Conservation (phyloP, 2,113 vertebrate species). For the Oryzias woworae region DNA sequence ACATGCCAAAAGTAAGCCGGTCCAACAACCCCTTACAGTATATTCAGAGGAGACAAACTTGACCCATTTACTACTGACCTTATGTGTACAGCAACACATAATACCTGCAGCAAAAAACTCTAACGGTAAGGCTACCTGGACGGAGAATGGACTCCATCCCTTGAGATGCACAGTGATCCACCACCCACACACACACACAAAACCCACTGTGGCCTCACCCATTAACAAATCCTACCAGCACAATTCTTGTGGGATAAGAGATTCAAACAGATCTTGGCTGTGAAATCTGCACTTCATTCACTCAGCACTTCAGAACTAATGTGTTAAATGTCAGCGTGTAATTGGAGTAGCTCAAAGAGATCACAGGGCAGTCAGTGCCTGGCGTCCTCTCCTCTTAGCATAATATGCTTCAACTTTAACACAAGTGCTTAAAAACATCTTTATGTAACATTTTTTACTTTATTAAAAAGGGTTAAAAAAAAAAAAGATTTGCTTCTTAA, state of each 20-base stretch:
- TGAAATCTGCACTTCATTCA: slow-evolving; percentile 35
- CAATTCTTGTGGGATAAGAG: slow-evolving; percentile 32
- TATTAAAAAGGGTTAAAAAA: no score
- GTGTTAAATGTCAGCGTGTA: slow-evolving; percentile 53
- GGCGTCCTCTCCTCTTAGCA: no score
- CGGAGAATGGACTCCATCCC: slow-evolving; percentile 44
- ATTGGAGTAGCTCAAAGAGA: slow-evolving; percentile 33
- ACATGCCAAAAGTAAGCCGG: no score
- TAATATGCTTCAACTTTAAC: no score
- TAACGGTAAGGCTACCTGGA: slow-evolving; percentile 9
- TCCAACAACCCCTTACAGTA: slow-evolving; percentile 12
- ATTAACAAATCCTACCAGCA: slow-evolving; percentile 41
- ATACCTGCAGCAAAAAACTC: slow-evolving; percentile 16
- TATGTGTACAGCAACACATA: slow-evolving; percentile 22
- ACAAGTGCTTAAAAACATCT: no score
- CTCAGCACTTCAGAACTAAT: slow-evolving; percentile 34
- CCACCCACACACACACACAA: slow-evolving; percentile 10
- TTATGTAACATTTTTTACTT: no score
- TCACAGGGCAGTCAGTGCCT: slow-evolving; percentile 12
- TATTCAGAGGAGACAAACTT: slow-evolving; percentile 11
- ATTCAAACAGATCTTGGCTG: slow-evolving; percentile 32
- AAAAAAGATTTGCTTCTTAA: no score
- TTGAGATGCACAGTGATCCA: slow-evolving; percentile 7
- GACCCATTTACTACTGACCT: slow-evolving; percentile 35
- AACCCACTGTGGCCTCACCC: slow-evolving; percentile 17